A percentile compares a stretch with the other conserved stretches of the same genome.
Evolutionary conservation across 23 tunicate genomes (phyloP).

Genomic region (Clavelina lepadiformis): DNA sequence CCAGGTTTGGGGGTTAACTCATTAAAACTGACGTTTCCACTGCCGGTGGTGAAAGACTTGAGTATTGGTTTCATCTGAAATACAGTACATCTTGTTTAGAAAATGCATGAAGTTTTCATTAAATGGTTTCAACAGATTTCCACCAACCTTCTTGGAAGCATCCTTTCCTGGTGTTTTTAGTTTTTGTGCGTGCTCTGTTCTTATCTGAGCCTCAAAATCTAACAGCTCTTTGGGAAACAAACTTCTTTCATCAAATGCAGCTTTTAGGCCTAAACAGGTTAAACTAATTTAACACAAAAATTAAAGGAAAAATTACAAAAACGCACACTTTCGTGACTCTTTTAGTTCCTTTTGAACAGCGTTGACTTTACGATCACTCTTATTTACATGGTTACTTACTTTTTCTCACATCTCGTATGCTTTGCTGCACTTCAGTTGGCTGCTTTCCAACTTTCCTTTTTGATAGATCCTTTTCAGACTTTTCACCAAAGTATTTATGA

Average conservation of each 20-base stretch:
- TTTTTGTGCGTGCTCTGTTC: constrained; percentile 78
- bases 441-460: constrained; percentile 18
- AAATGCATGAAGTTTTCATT: not conserved
- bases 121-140: not conserved
- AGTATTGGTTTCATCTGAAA: constrained; percentile 51
- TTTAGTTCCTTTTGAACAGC: not conserved
- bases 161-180: constrained; percentile 26
- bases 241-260: constrained; percentile 89
- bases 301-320: not conserved
- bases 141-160: constrained; percentile 20
- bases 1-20: constrained; percentile 3
- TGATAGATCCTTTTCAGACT: constrained; percentile 31
- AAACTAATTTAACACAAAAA: not conserved
- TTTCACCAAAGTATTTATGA: constrained; percentile 94
- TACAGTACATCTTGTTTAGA: not conserved
- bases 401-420: constrained; percentile 13
- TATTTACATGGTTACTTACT: constrained; percentile 6
- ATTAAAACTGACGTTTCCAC: no score
- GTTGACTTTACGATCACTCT: not conserved
- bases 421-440: constrained; percentile 1
- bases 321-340: constrained; percentile 7
- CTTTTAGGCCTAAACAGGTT: constrained; percentile 41
- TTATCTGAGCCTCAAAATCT: constrained; percentile 89
- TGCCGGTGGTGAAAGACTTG: constrained; percentile 48
- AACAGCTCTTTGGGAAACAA: constrained; percentile 88